Percentiles rank a stretch among this genome's conserved stretches.
Evolutionary conservation across 2,797 vertebrate species (phyloP).

Genomic region (Rhynchotus rufescens): DNA sequence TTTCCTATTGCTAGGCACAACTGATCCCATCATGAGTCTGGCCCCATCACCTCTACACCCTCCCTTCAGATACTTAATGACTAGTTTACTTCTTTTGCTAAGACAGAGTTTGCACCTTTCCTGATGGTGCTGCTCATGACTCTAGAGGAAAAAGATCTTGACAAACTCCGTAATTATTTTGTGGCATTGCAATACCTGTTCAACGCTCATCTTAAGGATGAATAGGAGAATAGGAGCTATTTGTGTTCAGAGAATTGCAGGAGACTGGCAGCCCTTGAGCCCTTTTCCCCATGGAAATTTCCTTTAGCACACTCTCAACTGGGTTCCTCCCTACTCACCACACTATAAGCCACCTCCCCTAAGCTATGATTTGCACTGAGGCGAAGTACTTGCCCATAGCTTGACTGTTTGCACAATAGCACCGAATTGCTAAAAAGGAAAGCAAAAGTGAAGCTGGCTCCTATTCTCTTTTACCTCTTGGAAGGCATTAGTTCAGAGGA

Average conservation of each 20-base stretch:
- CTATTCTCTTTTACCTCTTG: not conserved
- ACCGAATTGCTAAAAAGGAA: not conserved
- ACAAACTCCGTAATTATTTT: not conserved
- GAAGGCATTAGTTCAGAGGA: not conserved
- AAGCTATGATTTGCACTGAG: not conserved
- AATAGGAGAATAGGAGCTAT: not conserved
- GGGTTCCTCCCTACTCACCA: not conserved
- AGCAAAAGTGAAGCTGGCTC: not conserved
- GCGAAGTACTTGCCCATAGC: not conserved
- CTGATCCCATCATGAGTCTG: no score
- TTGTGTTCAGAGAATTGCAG: not conserved
- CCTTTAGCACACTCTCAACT: not conserved
- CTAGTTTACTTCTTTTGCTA: not conserved
- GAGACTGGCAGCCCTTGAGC: not conserved
- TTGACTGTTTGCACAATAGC: not conserved
- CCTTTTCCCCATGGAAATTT: not conserved
- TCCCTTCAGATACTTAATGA: not conserved
- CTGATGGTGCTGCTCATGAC: not conserved
- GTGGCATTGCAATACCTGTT: not conserved
- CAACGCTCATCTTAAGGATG: not conserved
- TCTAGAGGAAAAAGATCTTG: not conserved
- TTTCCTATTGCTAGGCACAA: no score
- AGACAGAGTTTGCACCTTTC: not conserved
- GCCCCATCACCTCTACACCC: not conserved
- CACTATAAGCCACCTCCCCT: not conserved